Percentiles rank a stretch among this genome's conserved stretches.
These are phyloP conservation scores for Anthopleura sola DNA, from an alignment of 64 coral and sea anemone species.

Conservation along the genomic window DNA sequence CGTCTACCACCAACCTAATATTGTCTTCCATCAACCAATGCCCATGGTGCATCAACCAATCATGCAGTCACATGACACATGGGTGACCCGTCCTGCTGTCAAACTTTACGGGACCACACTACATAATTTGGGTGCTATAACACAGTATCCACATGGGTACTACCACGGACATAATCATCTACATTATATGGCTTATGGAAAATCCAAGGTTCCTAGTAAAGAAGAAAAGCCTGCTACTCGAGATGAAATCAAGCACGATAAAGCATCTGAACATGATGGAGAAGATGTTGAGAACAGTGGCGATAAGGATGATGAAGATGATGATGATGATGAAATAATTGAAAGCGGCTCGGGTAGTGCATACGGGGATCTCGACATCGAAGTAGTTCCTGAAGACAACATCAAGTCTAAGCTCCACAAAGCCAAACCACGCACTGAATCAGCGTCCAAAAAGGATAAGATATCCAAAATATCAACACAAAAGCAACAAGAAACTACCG, in stretches of 20 bases:
- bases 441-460: conserved; percentile 32
- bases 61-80: conserved; percentile 83
- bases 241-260: conserved; percentile 3
- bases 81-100: conserved; percentile 52
- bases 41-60: conserved; percentile 84
- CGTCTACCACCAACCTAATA: conserved; percentile 79
- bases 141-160: conserved; percentile 62
- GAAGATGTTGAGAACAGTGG: neutral
- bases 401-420: conserved; percentile 35
- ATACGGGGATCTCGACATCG: conserved; percentile 1
- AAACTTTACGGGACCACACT: conserved; percentile 51
- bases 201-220: conserved; percentile 71
- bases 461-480: neutral
- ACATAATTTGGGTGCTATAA: conserved; percentile 50
- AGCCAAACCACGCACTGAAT: conserved; percentile 32
- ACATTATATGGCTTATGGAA: conserved; percentile 74
- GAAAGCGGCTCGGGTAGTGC: conserved; percentile 6
- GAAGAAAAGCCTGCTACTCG: conserved; percentile 28
- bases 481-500: conserved; percentile 56
- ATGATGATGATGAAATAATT: neutral
- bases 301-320: neutral
- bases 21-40: conserved; percentile 83
- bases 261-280: neutral
- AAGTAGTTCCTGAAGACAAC: conserved; percentile 3
- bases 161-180: conserved; percentile 64